These are phyloP conservation scores for Synergus gifuensis DNA, from an alignment of 2,888 invertebrate genomes.

Conservation along the genomic window DNA sequence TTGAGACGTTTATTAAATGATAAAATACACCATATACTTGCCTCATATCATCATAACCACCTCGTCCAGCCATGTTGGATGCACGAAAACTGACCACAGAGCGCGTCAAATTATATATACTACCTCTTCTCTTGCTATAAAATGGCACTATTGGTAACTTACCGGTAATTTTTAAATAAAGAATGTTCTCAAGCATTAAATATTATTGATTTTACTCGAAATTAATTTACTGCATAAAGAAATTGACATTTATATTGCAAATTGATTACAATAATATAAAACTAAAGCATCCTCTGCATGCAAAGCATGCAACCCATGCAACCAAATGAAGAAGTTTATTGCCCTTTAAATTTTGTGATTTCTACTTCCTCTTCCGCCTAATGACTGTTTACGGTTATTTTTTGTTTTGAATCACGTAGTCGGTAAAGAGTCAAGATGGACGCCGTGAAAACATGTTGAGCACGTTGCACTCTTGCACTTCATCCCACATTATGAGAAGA, in stretches of 20 bases:
- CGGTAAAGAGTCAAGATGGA: neutral
- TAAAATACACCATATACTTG: constrained; percentile 77
- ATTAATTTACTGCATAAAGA: too few relatives aligned
- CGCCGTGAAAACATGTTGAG: constrained; percentile 2
- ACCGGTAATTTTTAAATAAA: too few relatives aligned
- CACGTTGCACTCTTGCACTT: constrained; percentile 59
- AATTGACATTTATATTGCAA: too few relatives aligned
- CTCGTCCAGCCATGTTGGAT: constrained; percentile 94
- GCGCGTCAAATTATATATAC: constrained; percentile 67
- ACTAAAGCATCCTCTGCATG: too few relatives aligned
- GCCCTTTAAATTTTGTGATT: neutral
- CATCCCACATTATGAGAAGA: neutral
- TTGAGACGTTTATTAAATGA: constrained; percentile 17
- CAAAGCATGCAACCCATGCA: neutral
- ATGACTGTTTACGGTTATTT: neutral
- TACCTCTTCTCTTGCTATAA: constrained; percentile 31
- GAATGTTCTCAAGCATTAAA: too few relatives aligned
- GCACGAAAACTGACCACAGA: constrained; percentile 74
- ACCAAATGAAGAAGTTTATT: neutral
- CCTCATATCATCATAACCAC: constrained; percentile 92
- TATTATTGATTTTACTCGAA: too few relatives aligned
- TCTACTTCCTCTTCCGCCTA: neutral
- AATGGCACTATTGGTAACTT: neutral
- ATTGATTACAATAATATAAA: too few relatives aligned
- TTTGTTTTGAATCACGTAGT: neutral